Evolutionary conservation across 2,113 vertebrate species (phyloP), one percentile per base, ranked within the genome.

Genomic region (Actinemys pallida): DNA sequence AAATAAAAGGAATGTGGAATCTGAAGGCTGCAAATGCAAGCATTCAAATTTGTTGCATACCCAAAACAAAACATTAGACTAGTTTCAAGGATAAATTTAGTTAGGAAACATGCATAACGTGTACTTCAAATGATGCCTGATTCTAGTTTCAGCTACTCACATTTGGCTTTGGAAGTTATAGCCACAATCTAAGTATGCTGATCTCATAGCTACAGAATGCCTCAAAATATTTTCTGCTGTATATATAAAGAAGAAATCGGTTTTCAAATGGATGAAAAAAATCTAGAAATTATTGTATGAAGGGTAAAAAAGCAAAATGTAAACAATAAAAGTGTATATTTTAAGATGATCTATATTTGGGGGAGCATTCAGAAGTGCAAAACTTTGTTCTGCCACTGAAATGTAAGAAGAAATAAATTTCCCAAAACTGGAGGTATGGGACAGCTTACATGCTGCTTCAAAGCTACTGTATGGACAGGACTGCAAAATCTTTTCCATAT

Each of bases 211-310:
- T 20, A 52, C 52, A 89, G 1, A 83, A 83, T 29, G 8, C 12
- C 85, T 80, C 17, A 62, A 88, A 88, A 75, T 88, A 22, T 47
- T 39, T 57, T 75, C 13, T 83, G 6, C n/a, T 88, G 59, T 83
- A 72, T 22, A 27, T 31, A 3, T 11, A 62, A 72, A 82, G 62
- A 87, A 85, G 8, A 75, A 59, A 0, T 0, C 69, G 4, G 3
- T 7, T 82, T 92, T 3, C 11, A 84, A 82, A 10, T 3, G 84
- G 39, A 78, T 39, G 1, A 65, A 87, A 75, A 79, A 52, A 57
- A 5, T 5, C 0, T 80, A 75, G 31, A 53, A 57, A 82, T 10
- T 72, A 22, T 35, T 50, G 9, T 56, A 81, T 42, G 14, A 81
- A 65, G 83, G 86, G 2, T 9, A 16, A 72, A 81, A 54, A 75